Base-by-base conservation (phyloP, 2,888 invertebrate species). In the Aleiodes alternator region DNA sequence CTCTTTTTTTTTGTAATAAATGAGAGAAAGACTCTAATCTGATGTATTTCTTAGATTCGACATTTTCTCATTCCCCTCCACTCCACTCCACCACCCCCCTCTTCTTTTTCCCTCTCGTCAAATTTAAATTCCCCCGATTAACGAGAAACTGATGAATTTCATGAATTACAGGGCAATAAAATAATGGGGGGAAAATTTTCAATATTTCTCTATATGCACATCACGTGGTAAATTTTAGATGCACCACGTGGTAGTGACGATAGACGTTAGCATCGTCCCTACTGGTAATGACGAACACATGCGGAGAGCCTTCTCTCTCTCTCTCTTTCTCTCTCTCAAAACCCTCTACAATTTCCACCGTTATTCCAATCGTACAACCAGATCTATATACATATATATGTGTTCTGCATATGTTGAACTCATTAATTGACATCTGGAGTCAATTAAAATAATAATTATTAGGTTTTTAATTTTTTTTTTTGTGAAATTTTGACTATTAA, bases 351-450 rank as follows among this genome's bases (percentile, higher is more conserved):
- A 31, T 23, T 71, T 70, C 73, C 61, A 53, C 53, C 72, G 29
- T 74, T 75, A 68, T 73, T 71, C 71, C 59, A 74, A 77, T 80
- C 80, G 70, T 38, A 43, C 29, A 31, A 53, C 48, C 38, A 74
- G 78, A 79, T 81, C 76, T 77, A 73, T 73, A 69, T 69, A 77
- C 75, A 43, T 61, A 56, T 72, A 29, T 74, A n/a, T 48, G 61
- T 73, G 61, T 73, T 77, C 84, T 82, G 84, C 88, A 87, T 84
- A 87, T 87, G 88, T 86, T 85, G 81, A 83, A 85, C 82, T 83
- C 86, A 85, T 89, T 86, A 88, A 89, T 89, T 86, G 85, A 84
- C 89, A 88, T 88, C 87, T 88, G 88, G 85, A 84, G 81, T 83
- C 86, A 86, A 88, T 89, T 87, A 87, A 87, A 87, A 81, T 86